These are phyloP conservation scores for Bettongia penicillata DNA, from an alignment of 2,113 vertebrate genomes.

Conservation along the genomic window DNA sequence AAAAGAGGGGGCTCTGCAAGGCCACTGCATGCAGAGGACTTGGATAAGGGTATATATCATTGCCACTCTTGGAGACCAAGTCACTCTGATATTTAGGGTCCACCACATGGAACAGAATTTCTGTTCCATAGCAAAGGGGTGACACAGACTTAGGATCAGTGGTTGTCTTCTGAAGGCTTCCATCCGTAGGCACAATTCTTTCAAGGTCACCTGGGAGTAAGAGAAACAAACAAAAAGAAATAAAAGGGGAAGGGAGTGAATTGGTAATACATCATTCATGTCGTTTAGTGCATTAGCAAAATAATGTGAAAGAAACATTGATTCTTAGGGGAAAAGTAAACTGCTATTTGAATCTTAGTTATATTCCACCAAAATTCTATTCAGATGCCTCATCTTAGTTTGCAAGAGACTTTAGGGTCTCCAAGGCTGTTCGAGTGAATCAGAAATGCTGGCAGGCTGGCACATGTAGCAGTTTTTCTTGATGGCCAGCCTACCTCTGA, in stretches of 20 bases:
- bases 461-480: not conserved
- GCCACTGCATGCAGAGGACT: conserved; percentile 96
- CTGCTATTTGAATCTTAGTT: not conserved
- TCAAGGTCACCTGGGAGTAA: conserved; percentile 91
- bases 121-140: conserved; percentile 62
- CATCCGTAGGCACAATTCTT: conserved; percentile 77
- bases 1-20: conserved; percentile 95
- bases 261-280: not conserved
- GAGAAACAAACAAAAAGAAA: conserved; percentile 5
- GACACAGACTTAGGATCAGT: conserved; percentile 72
- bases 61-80: conserved; percentile 88
- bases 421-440: not conserved
- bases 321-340: not conserved
- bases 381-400: not conserved
- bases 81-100: conserved; percentile 91
- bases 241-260: not conserved
- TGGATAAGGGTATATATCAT: conserved; percentile 93
- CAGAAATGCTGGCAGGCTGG: not conserved
- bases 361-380: not conserved
- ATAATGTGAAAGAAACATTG: not conserved
- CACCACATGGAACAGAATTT: conserved; percentile 67
- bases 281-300: not conserved
- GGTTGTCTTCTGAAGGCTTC: conserved; percentile 78
- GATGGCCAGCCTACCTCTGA: not conserved
- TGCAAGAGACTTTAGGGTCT: not conserved